A percentile compares a stretch with the other conserved stretches of the same genome.
Conservation (phyloP, 2,888 invertebrate genomes). For the Ceramica pisi region DNA sequence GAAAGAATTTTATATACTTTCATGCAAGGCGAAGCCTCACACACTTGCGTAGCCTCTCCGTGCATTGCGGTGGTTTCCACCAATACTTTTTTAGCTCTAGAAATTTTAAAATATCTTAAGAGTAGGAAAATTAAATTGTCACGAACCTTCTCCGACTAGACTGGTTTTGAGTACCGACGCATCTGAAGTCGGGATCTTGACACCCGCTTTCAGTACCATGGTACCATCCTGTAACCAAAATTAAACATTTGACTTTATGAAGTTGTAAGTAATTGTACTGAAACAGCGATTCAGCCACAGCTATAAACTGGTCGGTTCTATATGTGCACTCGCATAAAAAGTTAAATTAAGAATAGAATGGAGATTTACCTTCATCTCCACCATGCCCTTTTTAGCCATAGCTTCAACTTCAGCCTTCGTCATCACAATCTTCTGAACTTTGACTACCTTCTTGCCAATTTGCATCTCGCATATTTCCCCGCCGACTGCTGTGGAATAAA, state of each 20-base stretch:
- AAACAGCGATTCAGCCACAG: not conserved
- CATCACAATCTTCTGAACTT: constrained; percentile 92
- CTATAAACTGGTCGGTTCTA: not conserved
- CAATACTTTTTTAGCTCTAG: too few species aligned
- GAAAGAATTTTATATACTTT: too few species aligned
- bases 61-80: too few species aligned
- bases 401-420: constrained; percentile 92
- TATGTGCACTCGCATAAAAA: not conserved
- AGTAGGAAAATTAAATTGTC: not conserved
- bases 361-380: constrained; percentile 89
- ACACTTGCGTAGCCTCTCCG: too few species aligned
- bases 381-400: constrained; percentile 92
- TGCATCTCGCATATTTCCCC: constrained; percentile 88
- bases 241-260: constrained; percentile 2
- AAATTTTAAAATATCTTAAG: not conserved
- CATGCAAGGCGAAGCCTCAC: too few species aligned
- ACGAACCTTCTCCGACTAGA: constrained; percentile 75
- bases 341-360: not conserved
- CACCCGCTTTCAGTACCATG: constrained; percentile 88
- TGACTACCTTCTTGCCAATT: constrained; percentile 91
- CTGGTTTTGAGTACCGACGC: constrained; percentile 73
- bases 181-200: constrained; percentile 82
- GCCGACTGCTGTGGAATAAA: constrained; percentile 69
- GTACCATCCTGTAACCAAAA: constrained; percentile 83
- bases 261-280: not conserved